These are phyloP conservation scores for Discoglossus pictus DNA, from an alignment of 2,797 vertebrate species.

Conservation along the genomic window DNA sequence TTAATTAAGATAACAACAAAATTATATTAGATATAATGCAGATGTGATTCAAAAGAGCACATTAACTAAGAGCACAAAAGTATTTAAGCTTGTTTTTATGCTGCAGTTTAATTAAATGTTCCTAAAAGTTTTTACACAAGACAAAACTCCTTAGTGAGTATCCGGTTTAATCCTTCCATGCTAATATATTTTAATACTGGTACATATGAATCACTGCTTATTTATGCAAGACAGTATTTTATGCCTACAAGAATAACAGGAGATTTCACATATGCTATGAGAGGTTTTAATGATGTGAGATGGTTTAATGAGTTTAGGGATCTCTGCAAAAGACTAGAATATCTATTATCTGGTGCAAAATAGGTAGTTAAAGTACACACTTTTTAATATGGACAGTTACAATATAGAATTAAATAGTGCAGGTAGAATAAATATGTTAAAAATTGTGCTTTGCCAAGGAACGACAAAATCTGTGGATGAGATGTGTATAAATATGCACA, in stretches of 20 bases:
- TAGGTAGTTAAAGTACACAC: neutral
- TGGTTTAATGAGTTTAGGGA: neutral
- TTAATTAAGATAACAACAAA: too few relatives aligned
- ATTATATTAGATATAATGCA: too few relatives aligned
- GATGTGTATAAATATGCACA: too few relatives aligned
- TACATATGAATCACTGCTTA: neutral
- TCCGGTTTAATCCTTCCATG: neutral
- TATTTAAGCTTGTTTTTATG: too few relatives aligned
- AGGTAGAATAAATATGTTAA: too few relatives aligned
- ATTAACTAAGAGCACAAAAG: too few relatives aligned
- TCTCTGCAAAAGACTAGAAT: neutral
- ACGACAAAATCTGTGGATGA: too few relatives aligned
- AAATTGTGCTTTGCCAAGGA: too few relatives aligned
- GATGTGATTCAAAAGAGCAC: too few relatives aligned
- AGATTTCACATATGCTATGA: conserved; percentile 5
- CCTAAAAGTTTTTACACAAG: neutral
- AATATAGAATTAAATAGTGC: neutral
- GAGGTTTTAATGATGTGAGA: neutral
- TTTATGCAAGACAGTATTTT: neutral
- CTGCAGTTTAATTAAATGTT: conserved; percentile 2
- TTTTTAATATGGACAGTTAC: neutral
- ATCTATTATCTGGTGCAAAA: neutral
- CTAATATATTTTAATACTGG: conserved; percentile 9
- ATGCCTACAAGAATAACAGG: neutral
- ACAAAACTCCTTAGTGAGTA: conserved; percentile 12